Conservation (phyloP, 2,797 vertebrate species). For the Picus viridis region DNA sequence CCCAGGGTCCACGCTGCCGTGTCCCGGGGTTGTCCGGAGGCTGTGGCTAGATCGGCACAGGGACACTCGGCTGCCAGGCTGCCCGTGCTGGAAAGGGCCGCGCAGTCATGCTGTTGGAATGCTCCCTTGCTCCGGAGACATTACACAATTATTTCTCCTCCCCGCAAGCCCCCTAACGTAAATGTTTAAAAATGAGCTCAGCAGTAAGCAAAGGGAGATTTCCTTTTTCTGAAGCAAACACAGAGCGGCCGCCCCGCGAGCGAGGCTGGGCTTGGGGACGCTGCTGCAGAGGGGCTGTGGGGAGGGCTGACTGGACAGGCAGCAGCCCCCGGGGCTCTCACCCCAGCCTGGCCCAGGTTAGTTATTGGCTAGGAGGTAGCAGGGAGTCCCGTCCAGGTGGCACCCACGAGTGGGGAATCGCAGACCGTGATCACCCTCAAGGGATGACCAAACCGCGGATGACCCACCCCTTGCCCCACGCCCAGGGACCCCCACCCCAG, state of each 20-base stretch:
- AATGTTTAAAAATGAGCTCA: conserved; percentile 50
- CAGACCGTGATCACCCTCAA: not conserved
- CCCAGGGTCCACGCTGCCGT: rapidly evolving
- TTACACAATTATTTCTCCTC: conserved; percentile 55
- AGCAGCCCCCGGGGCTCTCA: not conserved
- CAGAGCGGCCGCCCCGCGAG: rapidly evolving
- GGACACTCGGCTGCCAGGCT: conserved; percentile 9
- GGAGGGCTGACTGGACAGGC: not conserved
- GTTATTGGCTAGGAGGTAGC: not conserved
- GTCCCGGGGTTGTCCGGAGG: not conserved
- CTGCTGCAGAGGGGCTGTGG: rapidly evolving
- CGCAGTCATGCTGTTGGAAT: conserved; percentile 71
- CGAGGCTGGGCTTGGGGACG: rapidly evolving
- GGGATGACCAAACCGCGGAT: not conserved
- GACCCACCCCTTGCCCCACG: not conserved
- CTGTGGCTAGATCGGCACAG: not conserved
- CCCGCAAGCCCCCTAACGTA: conserved; percentile 27
- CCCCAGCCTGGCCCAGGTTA: not conserved
- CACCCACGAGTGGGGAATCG: rapidly evolving
- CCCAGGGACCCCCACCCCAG: not conserved
- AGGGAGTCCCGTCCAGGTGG: rapidly evolving
- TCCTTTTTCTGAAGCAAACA: conserved; percentile 30
- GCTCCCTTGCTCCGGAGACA: conserved; percentile 54
- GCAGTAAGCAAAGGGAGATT: conserved; percentile 7
- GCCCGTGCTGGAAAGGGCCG: conserved; percentile 16